Percentiles rank a stretch among this genome's conserved stretches.
These are phyloP conservation scores for Elegia similella DNA, from an alignment of 2,888 invertebrate species.

Conservation along the genomic window DNA sequence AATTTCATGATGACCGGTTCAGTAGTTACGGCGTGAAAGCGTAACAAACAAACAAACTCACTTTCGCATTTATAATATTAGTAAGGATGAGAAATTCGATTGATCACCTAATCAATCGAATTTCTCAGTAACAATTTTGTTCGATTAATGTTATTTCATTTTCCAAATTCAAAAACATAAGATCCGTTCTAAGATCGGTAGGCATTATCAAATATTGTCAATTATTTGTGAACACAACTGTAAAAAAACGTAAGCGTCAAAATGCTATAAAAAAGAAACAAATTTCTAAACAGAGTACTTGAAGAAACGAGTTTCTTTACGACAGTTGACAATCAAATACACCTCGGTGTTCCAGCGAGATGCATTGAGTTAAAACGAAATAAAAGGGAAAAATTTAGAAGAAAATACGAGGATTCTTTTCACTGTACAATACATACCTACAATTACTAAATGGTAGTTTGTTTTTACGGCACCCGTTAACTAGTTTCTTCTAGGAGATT, in stretches of 20 bases:
- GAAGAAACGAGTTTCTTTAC: constrained; percentile 10
- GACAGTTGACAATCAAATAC: constrained; percentile 17
- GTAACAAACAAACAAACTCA: too few species aligned
- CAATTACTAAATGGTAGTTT: background rate
- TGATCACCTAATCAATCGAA: too few species aligned
- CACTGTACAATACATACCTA: constrained; percentile 2
- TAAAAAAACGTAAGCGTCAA: background rate
- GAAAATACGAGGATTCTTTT: constrained; percentile 8
- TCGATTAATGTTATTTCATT: too few species aligned
- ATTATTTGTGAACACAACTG: background rate
- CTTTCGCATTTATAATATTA: too few species aligned
- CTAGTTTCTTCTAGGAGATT: background rate
- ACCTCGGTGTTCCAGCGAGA: constrained; percentile 2
- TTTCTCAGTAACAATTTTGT: too few species aligned
- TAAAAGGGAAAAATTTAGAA: constrained; percentile 12
- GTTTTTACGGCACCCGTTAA: background rate
- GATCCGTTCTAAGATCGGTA: too few species aligned
- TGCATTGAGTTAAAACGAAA: constrained; percentile 8
- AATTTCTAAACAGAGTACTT: background rate
- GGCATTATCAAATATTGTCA: too few species aligned
- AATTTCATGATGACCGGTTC: too few species aligned
- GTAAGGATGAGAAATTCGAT: too few species aligned
- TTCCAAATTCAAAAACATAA: too few species aligned
- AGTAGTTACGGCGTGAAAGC: too few species aligned
- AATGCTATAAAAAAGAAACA: background rate